A percentile compares a stretch with the other conserved stretches of the same genome.
Evolutionary conservation across 2,888 invertebrate genomes (phyloP).

Genomic region (Harpalus rubripes): DNA sequence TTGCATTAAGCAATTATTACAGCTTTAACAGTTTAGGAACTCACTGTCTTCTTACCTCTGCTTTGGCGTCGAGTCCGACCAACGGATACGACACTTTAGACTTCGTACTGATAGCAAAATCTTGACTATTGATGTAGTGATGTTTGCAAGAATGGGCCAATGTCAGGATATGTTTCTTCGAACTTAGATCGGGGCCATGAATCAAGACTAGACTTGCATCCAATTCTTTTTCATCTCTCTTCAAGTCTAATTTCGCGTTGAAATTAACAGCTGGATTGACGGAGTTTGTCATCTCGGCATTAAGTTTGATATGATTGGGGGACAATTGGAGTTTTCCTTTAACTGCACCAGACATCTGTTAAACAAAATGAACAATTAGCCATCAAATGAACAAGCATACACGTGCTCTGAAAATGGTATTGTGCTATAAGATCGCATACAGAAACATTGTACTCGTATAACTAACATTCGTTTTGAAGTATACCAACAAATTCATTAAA

Average conservation of each 20-base stretch:
- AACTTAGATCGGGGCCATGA: conserved; percentile 82
- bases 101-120: conserved; percentile 79
- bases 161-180: conserved; percentile 80
- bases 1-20: too few relatives aligned
- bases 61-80: conserved; percentile 78
- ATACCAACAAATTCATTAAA: too few relatives aligned
- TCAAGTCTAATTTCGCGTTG: conserved; percentile 80
- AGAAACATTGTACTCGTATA: too few relatives aligned
- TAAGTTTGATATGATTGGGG: conserved; percentile 77
- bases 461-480: too few relatives aligned
- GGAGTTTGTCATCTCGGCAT: conserved; percentile 80
- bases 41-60: conserved; percentile 79
- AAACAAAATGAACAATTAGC: too few relatives aligned
- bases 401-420: too few relatives aligned
- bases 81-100: conserved; percentile 81
- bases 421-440: too few relatives aligned
- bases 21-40: too few relatives aligned
- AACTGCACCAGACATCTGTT: conserved; percentile 72
- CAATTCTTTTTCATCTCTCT: conserved; percentile 74
- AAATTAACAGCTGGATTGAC: conserved; percentile 82
- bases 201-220: conserved; percentile 80
- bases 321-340: conserved; percentile 74
- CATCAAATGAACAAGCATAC: too few relatives aligned
- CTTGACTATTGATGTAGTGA: conserved; percentile 74
- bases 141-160: conserved; percentile 78